phyloP scores from a whole-genome alignment of 2,113 vertebrate genomes.

The Mobula hypostoma region DNA sequence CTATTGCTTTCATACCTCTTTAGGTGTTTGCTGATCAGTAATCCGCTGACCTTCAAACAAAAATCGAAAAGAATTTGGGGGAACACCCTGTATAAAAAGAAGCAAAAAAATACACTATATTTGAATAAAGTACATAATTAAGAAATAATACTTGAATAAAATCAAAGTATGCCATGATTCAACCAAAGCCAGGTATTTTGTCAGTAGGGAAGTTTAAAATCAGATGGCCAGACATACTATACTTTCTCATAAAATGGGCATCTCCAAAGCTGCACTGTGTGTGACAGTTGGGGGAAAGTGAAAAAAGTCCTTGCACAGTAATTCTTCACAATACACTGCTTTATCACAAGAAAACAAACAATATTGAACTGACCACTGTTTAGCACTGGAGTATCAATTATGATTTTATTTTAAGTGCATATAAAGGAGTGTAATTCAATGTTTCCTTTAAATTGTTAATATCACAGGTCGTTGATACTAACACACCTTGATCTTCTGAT shows the following conservation, averaged over 20 bases:
- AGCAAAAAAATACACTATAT: too few relatives aligned
- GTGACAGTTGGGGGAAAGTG: neutral
- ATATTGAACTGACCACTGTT: neutral
- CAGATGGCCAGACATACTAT: neutral
- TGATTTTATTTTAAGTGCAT: neutral
- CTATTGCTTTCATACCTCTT: constrained; percentile 70
- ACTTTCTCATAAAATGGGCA: neutral
- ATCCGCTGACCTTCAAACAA: constrained; percentile 98
- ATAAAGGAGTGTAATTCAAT: too few relatives aligned
- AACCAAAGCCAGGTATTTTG: neutral
- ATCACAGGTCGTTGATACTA: too few relatives aligned
- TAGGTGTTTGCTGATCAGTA: constrained; percentile 97
- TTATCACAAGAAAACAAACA: neutral
- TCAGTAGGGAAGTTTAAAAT: neutral
- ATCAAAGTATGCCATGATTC: neutral
- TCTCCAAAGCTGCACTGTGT: neutral
- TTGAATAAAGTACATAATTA: neutral
- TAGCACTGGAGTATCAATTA: neutral
- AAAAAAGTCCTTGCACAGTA: neutral
- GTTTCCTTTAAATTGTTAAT: too few relatives aligned
- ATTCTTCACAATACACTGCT: neutral
- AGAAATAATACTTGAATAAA: neutral
- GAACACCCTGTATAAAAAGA: constrained; percentile 72
- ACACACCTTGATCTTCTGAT: too few relatives aligned
- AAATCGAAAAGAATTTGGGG: constrained; percentile 95